Percentiles rank a stretch among this genome's conserved stretches.
phyloP scores from a whole-genome alignment of 2,797 vertebrate species.

The Rhinichthys osculus region DNA sequence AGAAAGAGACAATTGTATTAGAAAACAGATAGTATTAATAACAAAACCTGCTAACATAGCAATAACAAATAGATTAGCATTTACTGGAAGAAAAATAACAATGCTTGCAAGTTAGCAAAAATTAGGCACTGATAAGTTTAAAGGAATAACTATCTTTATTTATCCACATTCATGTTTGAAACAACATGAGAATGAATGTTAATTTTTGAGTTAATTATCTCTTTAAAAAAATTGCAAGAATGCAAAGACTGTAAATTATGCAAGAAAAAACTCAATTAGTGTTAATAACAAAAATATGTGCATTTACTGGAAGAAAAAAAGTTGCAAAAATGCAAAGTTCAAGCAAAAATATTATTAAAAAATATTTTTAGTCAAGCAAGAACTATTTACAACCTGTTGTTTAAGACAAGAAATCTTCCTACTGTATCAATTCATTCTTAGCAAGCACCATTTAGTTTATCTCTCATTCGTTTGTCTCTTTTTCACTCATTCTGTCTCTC shows the following conservation, averaged over 20 bases:
- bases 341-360: not conserved
- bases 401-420: not conserved
- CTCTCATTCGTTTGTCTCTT: not conserved
- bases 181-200: not conserved
- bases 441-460: too few species aligned
- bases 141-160: not conserved
- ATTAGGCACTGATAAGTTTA: not conserved
- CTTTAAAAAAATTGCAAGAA: too few species aligned
- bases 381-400: not conserved
- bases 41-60: too few species aligned
- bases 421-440: not conserved
- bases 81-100: not conserved
- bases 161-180: not conserved
- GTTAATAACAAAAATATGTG: not conserved
- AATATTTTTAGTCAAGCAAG: not conserved
- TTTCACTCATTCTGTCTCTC: slow-evolving; percentile 28
- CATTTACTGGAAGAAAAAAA: too few species aligned
- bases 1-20: slow-evolving; percentile 17
- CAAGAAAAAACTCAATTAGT: too few species aligned
- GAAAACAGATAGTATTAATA: not conserved
- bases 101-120: not conserved
- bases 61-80: not conserved
- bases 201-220: too few species aligned
- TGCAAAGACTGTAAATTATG: too few species aligned
- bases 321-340: not conserved